These are phyloP conservation scores for Masticophis lateralis DNA, from an alignment of 2,797 vertebrate species.

Conservation along the genomic window DNA sequence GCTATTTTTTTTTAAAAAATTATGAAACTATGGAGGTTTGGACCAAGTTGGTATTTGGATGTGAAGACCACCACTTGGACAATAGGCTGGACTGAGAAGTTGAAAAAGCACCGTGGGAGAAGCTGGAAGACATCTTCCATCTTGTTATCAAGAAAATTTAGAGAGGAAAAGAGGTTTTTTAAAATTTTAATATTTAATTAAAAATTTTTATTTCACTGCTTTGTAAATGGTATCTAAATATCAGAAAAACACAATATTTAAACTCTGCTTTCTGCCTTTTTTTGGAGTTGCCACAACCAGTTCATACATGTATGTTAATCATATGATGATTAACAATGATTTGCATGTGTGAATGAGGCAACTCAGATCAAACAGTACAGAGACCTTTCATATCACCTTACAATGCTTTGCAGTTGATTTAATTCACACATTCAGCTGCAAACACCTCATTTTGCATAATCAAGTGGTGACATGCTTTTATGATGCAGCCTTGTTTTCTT, in stretches of 20 bases:
- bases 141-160: background rate
- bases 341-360: slow-evolving; percentile 17
- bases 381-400: background rate
- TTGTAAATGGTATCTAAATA: background rate
- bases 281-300: background rate
- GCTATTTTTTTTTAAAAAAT: background rate
- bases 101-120: background rate
- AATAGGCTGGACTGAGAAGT: background rate
- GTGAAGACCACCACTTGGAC: background rate
- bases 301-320: background rate
- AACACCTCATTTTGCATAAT: background rate
- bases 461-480: background rate
- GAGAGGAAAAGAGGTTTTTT: background rate
- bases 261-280: background rate
- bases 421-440: background rate
- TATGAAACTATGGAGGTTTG: background rate
- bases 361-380: background rate
- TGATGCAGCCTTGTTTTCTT: background rate
- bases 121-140: background rate
- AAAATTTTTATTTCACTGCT: background rate
- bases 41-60: background rate
- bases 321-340: background rate
- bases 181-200: background rate
- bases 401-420: background rate
- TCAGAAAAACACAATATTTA: background rate